A percentile compares a stretch with the other conserved stretches of the same genome.
Conservation (phyloP, 2,797 vertebrate species). For the Hoplostethus mediterraneus region DNA sequence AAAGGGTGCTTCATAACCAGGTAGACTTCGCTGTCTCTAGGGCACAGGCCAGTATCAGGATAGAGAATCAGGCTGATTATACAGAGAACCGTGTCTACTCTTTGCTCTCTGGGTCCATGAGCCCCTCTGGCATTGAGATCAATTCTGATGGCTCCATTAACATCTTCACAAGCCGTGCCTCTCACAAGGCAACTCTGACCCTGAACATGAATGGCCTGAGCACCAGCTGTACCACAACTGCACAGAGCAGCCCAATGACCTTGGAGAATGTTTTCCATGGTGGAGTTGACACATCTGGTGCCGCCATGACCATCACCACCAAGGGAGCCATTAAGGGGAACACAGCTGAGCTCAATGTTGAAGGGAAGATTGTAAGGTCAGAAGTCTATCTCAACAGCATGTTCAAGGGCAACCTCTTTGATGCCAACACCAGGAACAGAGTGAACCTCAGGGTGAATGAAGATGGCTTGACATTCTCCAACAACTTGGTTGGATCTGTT, state of each 20-base stretch:
- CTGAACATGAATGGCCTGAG: slow-evolving; percentile 86
- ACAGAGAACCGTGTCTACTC: slow-evolving; percentile 81
- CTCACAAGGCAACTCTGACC: slow-evolving; percentile 89
- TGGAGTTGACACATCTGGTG: slow-evolving; percentile 85
- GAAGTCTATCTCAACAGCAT: slow-evolving; percentile 86
- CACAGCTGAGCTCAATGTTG: slow-evolving; percentile 86
- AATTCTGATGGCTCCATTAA: slow-evolving; percentile 88
- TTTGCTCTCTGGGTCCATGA: slow-evolving; percentile 86
- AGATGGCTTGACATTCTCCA: slow-evolving; percentile 89
- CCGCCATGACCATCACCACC: slow-evolving; percentile 85
- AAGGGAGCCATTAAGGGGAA: slow-evolving; percentile 87
- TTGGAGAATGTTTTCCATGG: slow-evolving; percentile 90
- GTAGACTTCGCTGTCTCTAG: slow-evolving; percentile 84
- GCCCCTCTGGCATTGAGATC: slow-evolving; percentile 88
- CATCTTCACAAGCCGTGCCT: slow-evolving; percentile 84
- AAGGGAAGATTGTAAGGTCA: slow-evolving; percentile 85
- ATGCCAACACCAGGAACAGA: slow-evolving; percentile 86
- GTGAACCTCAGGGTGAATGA: slow-evolving; percentile 88
- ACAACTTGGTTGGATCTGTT: slow-evolving; percentile 88
- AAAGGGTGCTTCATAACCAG: slow-evolving; percentile 83
- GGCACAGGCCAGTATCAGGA: slow-evolving; percentile 82
- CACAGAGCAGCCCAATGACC: slow-evolving; percentile 86
- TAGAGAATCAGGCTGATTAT: slow-evolving; percentile 88
- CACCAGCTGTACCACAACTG: slow-evolving; percentile 89
- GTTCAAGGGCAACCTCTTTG: slow-evolving; percentile 86